Percentiles rank a stretch among this genome's conserved stretches.
Evolutionary conservation across 2,888 invertebrate genomes (phyloP).

Genomic region (Ichneumoninae sp.): DNA sequence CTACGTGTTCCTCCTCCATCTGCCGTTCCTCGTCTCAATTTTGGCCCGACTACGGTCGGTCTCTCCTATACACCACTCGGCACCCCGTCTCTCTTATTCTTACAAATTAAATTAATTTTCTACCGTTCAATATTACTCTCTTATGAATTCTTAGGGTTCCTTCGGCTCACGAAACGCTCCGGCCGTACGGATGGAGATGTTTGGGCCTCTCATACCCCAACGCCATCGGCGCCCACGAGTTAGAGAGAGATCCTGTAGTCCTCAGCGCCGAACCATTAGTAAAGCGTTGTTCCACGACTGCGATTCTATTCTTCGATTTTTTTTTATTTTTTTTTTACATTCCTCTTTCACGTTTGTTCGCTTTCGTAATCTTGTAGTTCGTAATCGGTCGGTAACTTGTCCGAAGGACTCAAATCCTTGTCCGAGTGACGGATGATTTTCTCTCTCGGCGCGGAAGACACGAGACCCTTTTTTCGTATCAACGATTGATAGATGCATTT

Average conservation of each 20-base stretch:
- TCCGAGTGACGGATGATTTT: slow-evolving; percentile 47
- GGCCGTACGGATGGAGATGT: slow-evolving; percentile 61
- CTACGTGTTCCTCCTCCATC: slow-evolving; percentile 47
- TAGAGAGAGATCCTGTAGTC: slow-evolving; percentile 13
- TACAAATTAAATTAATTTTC: slow-evolving; percentile 83
- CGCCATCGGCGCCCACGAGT: slow-evolving; percentile 32
- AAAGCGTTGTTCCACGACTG: slow-evolving; percentile 58
- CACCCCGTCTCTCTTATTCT: slow-evolving; percentile 73
- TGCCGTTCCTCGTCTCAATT: slow-evolving; percentile 57
- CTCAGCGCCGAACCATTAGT: slow-evolving; percentile 59
- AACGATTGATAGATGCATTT: background rate
- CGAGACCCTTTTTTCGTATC: slow-evolving; percentile 17
- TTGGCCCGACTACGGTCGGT: slow-evolving; percentile 6
- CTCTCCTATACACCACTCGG: slow-evolving; percentile 55
- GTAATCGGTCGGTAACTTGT: slow-evolving; percentile 65
- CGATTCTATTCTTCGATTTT: slow-evolving; percentile 22
- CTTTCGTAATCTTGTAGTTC: slow-evolving; percentile 63
- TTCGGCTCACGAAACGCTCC: slow-evolving; percentile 62
- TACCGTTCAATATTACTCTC: slow-evolving; percentile 80
- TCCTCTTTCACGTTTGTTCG: slow-evolving; percentile 34
- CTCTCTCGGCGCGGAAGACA: slow-evolving; percentile 39
- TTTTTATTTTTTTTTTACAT: background rate
- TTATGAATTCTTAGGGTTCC: slow-evolving; percentile 79
- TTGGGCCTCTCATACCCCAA: slow-evolving; percentile 37
- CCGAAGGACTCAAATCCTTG: slow-evolving; percentile 40